A percentile compares a stretch with the other conserved stretches of the same genome.
These are phyloP conservation scores for Dicycla oo DNA, from an alignment of 2,888 invertebrate genomes.

Conservation along the genomic window DNA sequence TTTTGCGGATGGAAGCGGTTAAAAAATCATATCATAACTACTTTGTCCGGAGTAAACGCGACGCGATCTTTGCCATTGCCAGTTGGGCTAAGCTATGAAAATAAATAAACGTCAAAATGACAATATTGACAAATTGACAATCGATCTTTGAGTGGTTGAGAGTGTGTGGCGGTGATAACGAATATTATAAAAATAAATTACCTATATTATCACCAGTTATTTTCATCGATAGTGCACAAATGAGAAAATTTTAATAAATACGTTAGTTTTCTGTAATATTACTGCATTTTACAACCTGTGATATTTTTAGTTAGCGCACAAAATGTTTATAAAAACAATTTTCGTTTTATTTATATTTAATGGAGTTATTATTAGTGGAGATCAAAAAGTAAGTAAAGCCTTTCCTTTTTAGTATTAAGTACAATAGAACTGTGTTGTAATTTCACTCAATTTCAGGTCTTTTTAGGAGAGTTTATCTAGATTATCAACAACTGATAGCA, in stretches of 20 bases:
- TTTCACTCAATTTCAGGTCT: neutral
- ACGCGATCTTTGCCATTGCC: slow-evolving; percentile 47
- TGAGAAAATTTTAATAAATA: slow-evolving; percentile 23
- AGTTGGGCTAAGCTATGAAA: slow-evolving; percentile 27
- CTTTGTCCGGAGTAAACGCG: slow-evolving; percentile 41
- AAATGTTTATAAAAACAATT: slow-evolving; percentile 74
- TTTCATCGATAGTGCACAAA: slow-evolving; percentile 22
- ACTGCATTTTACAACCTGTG: slow-evolving; percentile 72
- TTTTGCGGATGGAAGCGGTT: slow-evolving; percentile 46
- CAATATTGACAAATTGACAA: slow-evolving; percentile 69
- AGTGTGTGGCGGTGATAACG: slow-evolving; percentile 15
- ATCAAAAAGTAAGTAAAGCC: slow-evolving; percentile 71
- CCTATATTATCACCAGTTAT: slow-evolving; percentile 4
- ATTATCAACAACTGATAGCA: neutral
- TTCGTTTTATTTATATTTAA: slow-evolving; percentile 67
- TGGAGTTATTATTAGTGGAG: slow-evolving; percentile 64
- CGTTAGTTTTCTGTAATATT: slow-evolving; percentile 16
- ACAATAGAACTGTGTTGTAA: neutral
- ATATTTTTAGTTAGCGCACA: slow-evolving; percentile 68
- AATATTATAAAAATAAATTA: slow-evolving; percentile 12
- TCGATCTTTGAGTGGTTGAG: slow-evolving; percentile 51
- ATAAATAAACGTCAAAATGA: slow-evolving; percentile 62
- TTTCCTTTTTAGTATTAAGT: neutral
- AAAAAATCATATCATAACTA: slow-evolving; percentile 30
- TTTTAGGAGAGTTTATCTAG: neutral